These are phyloP conservation scores for Enteromius treurensis DNA, from an alignment of 2,797 vertebrate species.

Conservation along the genomic window DNA sequence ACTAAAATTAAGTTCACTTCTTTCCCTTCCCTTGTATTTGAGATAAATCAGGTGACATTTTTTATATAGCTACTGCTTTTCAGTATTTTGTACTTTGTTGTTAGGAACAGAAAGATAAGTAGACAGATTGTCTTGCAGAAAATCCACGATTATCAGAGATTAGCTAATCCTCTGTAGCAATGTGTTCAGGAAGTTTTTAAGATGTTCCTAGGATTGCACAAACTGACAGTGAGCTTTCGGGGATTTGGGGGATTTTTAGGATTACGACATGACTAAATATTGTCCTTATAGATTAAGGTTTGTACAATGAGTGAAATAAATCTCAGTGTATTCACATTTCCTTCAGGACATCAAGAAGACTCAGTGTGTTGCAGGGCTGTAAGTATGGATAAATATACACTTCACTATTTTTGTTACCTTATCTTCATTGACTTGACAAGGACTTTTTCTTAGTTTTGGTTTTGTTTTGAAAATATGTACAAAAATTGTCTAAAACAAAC, in stretches of 20 bases:
- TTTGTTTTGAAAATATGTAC: background rate
- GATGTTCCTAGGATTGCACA: background rate
- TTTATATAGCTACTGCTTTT: background rate
- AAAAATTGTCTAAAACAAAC: background rate
- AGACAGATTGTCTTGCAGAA: background rate
- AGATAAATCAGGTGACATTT: background rate
- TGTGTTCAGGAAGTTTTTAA: background rate
- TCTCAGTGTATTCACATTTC: constrained; percentile 8
- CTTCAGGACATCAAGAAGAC: background rate
- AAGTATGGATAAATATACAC: background rate
- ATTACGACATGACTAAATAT: constrained; percentile 20
- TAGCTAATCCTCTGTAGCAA: constrained; percentile 34
- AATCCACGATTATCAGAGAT: background rate
- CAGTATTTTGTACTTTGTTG: background rate
- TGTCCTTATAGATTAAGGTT: background rate
- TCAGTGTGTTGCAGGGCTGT: background rate
- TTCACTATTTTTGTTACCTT: background rate
- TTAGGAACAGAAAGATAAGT: background rate
- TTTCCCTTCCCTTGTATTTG: background rate
- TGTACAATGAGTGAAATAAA: constrained; percentile 18
- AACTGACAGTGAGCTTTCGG: constrained; percentile 4
- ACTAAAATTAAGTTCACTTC: background rate
- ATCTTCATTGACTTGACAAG: background rate
- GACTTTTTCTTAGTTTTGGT: background rate
- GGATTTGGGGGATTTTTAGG: constrained; percentile 29